A percentile compares a stretch with the other conserved stretches of the same genome.
Conservation (phyloP, 2,888 invertebrate genomes). For the Sarcophaga subvicina region DNA sequence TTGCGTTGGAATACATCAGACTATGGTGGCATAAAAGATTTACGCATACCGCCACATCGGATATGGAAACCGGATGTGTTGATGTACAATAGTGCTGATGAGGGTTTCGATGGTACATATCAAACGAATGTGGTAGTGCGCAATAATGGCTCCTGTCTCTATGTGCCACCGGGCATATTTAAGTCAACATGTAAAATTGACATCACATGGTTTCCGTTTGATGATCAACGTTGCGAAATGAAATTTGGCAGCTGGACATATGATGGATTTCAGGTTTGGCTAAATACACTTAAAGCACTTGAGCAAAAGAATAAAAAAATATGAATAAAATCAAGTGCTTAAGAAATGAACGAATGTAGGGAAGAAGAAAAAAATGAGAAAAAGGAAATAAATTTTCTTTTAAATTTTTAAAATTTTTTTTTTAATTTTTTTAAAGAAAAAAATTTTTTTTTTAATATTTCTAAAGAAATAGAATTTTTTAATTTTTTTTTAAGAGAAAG, state of each 20-base stretch:
- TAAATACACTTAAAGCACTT: no score
- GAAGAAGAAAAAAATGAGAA: no score
- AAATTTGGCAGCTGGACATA: constrained; percentile 99
- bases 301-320: no score
- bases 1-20: constrained; percentile 98
- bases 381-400: constrained; percentile 1
- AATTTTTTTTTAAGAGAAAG: constrained; percentile 14
- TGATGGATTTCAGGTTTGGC: constrained; percentile 93
- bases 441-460: constrained; percentile 32
- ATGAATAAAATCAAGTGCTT: no score
- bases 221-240: constrained; percentile 99
- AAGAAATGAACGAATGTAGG: no score
- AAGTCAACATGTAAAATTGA: constrained; percentile 99
- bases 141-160: constrained; percentile 96
- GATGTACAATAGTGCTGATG: constrained; percentile 99
- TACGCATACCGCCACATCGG: constrained; percentile 96
- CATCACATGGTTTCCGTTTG: constrained; percentile 99
- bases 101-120: constrained; percentile 99
- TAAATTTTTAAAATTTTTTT: neutral
- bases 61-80: constrained; percentile 99
- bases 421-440: no score
- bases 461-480: constrained; percentile 64
- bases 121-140: constrained; percentile 98
- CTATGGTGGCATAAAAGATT: constrained; percentile 97
- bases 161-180: constrained; percentile 99